Base-by-base conservation (phyloP, 2,888 invertebrate species). In the Cheilosia impressa region DNA sequence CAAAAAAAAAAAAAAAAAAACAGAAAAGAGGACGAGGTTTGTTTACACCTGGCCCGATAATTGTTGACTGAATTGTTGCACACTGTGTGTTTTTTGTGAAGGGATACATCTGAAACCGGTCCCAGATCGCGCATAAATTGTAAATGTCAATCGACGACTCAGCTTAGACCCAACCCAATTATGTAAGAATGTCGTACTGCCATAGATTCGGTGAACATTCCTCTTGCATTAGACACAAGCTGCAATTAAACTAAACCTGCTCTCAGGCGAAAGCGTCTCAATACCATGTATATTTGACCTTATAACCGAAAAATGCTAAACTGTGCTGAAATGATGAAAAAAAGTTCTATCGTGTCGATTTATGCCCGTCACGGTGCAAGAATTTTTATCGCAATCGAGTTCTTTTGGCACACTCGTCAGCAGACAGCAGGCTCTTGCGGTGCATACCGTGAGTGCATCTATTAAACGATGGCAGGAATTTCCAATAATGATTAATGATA, bases 141-240 rank as follows among this genome's bases (percentile, higher is more conserved):
- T 55, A 55, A 55, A 55, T 55, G 55, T 55, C 55, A 55, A 31
- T 55, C 55, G 55, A 55, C 31, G 17, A 31, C 31, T 55, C n/a
- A 31, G 7, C n/a, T 9, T 31, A 31, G 9, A 55, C 31, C 7
- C 31, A 31, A 34, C n/a, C 7, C 17, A 31, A n/a, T 55, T 55
- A 55, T 31, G 31, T 55, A 31, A 31, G 55, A 55, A 55, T 55
- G 31, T 17, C 52, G 13, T 47, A 3, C 19, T 9, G 17, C 6
- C n/a, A 45, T 47, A 19, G 17, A 19, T 47, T 47, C 17, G 9
- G 17, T 45, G 17, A 6, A 17, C 17, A 13, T 38, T 38, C 38
- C 38, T 13, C 4, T 38, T 13, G 38, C 38, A 13, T 38, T 38
- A 38, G 38, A 38, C 38, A 38, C 38, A 13, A 2, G 19, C 9